Percentiles rank a stretch among this genome's conserved stretches.
phyloP scores from a whole-genome alignment of 2,888 invertebrate species.

The Myathropa florea region DNA sequence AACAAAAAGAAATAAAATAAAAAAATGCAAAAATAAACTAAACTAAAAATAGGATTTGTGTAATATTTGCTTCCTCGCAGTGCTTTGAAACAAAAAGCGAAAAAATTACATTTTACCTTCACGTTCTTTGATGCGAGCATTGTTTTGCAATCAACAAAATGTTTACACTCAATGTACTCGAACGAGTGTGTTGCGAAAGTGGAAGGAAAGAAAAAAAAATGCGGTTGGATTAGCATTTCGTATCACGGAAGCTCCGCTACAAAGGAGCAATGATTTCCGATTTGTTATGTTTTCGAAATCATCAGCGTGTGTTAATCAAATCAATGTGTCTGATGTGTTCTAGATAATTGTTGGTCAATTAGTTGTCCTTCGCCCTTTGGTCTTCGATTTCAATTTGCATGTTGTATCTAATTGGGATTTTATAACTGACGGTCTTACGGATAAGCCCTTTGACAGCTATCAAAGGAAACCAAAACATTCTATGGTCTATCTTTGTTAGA shows the following conservation, averaged over 20 bases:
- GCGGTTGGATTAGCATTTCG: neutral
- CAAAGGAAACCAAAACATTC: no score
- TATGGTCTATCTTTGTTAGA: no score
- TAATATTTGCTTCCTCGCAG: slow-evolving; percentile 14
- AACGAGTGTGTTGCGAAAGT: slow-evolving; percentile 7
- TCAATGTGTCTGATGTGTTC: neutral
- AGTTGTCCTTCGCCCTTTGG: neutral
- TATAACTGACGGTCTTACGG: no score
- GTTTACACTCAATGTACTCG: slow-evolving; percentile 14
- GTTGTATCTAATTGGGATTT: neutral
- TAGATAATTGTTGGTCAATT: neutral
- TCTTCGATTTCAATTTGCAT: neutral
- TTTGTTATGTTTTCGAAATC: neutral
- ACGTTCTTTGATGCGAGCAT: slow-evolving; percentile 13
- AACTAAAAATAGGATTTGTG: slow-evolving; percentile 44
- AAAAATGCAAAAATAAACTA: slow-evolving; percentile 47
- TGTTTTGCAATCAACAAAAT: slow-evolving; percentile 20
- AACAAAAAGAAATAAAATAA: neutral
- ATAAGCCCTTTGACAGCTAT: no score
- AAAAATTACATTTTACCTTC: neutral
- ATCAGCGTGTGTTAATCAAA: neutral
- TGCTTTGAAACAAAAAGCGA: neutral
- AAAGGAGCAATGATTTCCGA: neutral
- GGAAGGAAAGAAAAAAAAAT: neutral
- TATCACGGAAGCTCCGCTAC: neutral